Evolutionary conservation across 2,888 invertebrate species (phyloP).

Genomic region (Melanophora roralis): DNA sequence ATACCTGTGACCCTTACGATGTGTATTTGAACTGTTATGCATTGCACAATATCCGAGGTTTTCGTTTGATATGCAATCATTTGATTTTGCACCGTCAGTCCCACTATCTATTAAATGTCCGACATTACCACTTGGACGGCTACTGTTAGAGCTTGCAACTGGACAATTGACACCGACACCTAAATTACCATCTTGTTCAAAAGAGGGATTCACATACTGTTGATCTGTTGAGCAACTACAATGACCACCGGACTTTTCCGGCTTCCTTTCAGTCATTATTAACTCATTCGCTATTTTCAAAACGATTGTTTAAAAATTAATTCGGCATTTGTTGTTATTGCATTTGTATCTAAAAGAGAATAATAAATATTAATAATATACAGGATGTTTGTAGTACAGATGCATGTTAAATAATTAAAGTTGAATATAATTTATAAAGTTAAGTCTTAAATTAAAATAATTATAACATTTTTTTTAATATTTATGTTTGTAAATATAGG

Average conservation of each 20-base stretch:
- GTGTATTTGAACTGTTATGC: constrained; percentile 76
- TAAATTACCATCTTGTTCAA: constrained; percentile 68
- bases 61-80: constrained; percentile 32
- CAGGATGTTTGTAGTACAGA: too few species aligned
- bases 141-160: constrained; percentile 55
- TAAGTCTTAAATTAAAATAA: background rate
- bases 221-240: constrained; percentile 60
- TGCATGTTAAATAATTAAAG: background rate
- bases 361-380: background rate
- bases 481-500: background rate
- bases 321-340: background rate
- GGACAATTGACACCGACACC: background rate
- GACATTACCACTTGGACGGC: constrained; percentile 60
- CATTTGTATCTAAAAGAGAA: constrained; percentile 29
- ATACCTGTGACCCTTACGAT: constrained; percentile 83
- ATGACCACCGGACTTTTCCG: constrained; percentile 63
- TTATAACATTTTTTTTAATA: background rate
- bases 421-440: background rate
- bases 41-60: constrained; percentile 66
- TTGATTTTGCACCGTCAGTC: constrained; percentile 65
- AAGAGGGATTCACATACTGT: constrained; percentile 72
- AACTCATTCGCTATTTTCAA: constrained; percentile 46
- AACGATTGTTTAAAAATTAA: constrained; percentile 6
- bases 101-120: constrained; percentile 71
- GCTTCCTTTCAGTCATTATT: constrained; percentile 62